Base-by-base conservation (phyloP, 2,888 invertebrate genomes). In the Ochropleura plecta region DNA sequence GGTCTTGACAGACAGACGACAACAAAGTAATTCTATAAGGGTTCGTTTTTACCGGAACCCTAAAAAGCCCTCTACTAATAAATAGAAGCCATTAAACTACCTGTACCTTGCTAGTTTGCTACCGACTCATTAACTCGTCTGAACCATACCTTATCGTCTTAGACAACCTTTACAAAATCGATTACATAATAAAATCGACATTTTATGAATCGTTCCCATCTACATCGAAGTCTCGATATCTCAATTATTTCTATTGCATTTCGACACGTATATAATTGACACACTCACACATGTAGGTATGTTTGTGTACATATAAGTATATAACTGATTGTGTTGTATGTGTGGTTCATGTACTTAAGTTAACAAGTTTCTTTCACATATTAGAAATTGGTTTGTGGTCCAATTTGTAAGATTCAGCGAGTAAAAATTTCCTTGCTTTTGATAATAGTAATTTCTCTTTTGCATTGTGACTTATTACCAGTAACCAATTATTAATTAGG, bases 301-400 rank as follows among this genome's bases (percentile, higher is more conserved):
- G 60, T 18, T 12, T 57, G 51, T 44, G 30, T 44, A 44, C 62
- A 44, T 44, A 62, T 18, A 42, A 48, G 62, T 40, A 60, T 51
- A 62, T 44, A 74, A 62, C 40, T 59, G 44, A 44, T 66, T 20
- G 68, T 40, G 16, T 49, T 63, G 40, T 68, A 42, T 55, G 64
- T 75, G 65, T 75, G 57, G 70, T 40, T 14, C 65, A 57, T 57
- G 63, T 65, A 71, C 59, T 42, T 64, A 66, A 76, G 77, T 77
- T 83, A 81, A 74, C 73, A 79, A 78, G 82, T 84, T 82, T 77
- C 76, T 78, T 78, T 79, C 70, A 77, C 78, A 73, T 72, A 76
- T 73, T 79, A 68, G 60, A 75, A 65, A 55, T 63, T 18, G 30
- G 40, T 42, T 12, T n/a, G 5, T 71, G 79, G 77, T 73, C 10